These are phyloP conservation scores for Drosophila merina DNA, from an alignment of 2,888 invertebrate species.

Conservation along the genomic window DNA sequence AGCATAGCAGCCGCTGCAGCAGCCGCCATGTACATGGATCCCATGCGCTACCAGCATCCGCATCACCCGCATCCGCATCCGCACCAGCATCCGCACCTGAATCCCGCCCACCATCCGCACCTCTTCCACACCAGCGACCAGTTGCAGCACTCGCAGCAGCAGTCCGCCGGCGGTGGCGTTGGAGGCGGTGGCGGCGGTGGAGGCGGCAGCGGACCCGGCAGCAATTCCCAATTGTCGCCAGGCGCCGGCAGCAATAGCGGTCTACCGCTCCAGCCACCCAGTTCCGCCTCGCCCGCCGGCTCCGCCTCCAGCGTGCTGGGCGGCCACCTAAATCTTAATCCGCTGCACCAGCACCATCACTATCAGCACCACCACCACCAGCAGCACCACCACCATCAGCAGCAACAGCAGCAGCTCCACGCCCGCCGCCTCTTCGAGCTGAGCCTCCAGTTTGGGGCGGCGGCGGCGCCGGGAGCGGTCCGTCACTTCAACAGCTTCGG, in stretches of 20 bases:
- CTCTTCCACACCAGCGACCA: constrained; percentile 83
- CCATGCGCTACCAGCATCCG: constrained; percentile 83
- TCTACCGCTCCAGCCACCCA: constrained; percentile 75
- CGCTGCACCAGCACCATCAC: constrained; percentile 83
- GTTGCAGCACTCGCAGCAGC: constrained; percentile 80
- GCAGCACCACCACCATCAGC: constrained; percentile 84
- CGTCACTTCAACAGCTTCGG: constrained; percentile 84
- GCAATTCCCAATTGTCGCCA: constrained; percentile 75
- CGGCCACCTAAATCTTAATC: constrained; percentile 83
- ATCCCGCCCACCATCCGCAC: constrained; percentile 83
- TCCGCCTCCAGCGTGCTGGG: constrained; percentile 78
- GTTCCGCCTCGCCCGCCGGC: constrained; percentile 62
- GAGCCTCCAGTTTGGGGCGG: constrained; percentile 84
- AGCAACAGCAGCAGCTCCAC: constrained; percentile 84
- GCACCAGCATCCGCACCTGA: constrained; percentile 83
- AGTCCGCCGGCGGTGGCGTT: constrained; percentile 41
- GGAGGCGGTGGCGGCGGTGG: constrained; percentile 41
- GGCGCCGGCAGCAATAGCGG: constrained; percentile 81
- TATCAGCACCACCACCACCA: constrained; percentile 83
- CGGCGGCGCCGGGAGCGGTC: constrained; percentile 83
- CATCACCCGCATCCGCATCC: constrained; percentile 77
- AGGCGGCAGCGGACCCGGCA: constrained; percentile 45
- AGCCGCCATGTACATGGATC: constrained; percentile 84
- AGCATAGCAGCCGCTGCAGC: constrained; percentile 84
- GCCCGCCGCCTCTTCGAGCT: constrained; percentile 84